These are phyloP conservation scores for Podilymbus podiceps DNA, from an alignment of 2,113 vertebrate genomes.

Conservation along the genomic window DNA sequence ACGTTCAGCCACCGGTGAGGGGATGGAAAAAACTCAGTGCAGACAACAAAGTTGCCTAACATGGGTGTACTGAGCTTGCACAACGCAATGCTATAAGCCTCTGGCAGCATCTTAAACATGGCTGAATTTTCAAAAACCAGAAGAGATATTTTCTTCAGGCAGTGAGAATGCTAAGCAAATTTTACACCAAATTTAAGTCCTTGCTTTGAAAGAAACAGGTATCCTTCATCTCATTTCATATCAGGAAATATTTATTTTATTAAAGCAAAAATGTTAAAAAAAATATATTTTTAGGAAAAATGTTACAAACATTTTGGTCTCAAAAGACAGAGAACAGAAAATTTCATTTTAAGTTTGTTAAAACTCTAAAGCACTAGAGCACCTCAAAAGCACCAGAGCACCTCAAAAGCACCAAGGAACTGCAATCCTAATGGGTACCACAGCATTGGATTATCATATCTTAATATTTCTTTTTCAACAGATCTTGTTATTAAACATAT, in stretches of 20 bases:
- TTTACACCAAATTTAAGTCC: background rate
- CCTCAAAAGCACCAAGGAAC: background rate
- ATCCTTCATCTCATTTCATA: background rate
- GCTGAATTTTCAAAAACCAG: background rate
- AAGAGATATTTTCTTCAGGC: background rate
- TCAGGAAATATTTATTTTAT: background rate
- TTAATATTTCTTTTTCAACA: background rate
- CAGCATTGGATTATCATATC: background rate
- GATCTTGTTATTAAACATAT: background rate
- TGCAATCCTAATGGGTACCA: background rate
- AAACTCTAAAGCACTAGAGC: background rate
- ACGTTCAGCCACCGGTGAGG: background rate
- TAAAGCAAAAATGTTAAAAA: background rate
- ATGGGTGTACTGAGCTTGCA: rapidly evolving
- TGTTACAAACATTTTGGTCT: background rate
- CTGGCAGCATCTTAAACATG: background rate
- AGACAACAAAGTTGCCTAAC: background rate
- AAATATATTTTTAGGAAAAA: background rate
- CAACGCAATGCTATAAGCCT: rapidly evolving
- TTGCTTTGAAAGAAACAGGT: background rate
- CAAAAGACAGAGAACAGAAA: background rate
- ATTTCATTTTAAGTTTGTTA: background rate
- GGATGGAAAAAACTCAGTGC: background rate
- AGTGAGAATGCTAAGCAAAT: background rate
- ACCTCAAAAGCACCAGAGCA: background rate